These are phyloP conservation scores for Callyntrura sp. DNA, from an alignment of 2,888 invertebrate species.

Conservation along the genomic window DNA sequence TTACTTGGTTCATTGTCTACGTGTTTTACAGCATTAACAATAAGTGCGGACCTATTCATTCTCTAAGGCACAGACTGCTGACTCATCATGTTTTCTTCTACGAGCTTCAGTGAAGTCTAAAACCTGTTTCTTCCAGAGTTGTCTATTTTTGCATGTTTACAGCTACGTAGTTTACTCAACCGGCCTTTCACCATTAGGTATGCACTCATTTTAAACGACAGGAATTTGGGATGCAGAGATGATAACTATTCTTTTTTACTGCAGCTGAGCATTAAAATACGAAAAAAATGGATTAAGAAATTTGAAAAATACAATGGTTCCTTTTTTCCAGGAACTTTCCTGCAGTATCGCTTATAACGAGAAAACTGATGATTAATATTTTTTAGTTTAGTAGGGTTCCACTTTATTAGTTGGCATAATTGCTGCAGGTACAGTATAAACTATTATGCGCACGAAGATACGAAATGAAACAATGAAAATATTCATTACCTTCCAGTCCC, in stretches of 20 bases:
- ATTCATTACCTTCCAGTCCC: too few relatives aligned
- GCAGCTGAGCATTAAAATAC: too few relatives aligned
- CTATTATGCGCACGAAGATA: too few relatives aligned
- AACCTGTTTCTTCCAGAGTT: slow-evolving; percentile 57
- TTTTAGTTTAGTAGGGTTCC: too few relatives aligned
- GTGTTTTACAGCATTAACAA: too few relatives aligned
- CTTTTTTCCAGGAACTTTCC: slow-evolving; percentile 10
- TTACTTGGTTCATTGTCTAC: too few relatives aligned
- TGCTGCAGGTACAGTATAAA: too few relatives aligned
- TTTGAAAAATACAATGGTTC: not conserved
- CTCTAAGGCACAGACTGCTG: not conserved
- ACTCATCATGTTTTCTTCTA: slow-evolving; percentile 11
- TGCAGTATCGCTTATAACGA: not conserved
- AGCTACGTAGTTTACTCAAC: not conserved
- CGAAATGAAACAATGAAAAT: too few relatives aligned
- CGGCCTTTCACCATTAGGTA: not conserved
- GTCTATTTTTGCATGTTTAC: slow-evolving; percentile 48
- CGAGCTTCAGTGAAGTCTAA: not conserved
- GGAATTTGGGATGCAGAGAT: not conserved
- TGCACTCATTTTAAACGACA: not conserved
- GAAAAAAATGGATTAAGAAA: not conserved
- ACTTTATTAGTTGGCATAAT: too few relatives aligned
- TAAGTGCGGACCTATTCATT: not conserved
- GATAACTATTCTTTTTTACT: too few relatives aligned
- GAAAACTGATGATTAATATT: slow-evolving; percentile 8